phyloP scores from a whole-genome alignment of 2,113 vertebrate genomes.

The Tor tambroides region DNA sequence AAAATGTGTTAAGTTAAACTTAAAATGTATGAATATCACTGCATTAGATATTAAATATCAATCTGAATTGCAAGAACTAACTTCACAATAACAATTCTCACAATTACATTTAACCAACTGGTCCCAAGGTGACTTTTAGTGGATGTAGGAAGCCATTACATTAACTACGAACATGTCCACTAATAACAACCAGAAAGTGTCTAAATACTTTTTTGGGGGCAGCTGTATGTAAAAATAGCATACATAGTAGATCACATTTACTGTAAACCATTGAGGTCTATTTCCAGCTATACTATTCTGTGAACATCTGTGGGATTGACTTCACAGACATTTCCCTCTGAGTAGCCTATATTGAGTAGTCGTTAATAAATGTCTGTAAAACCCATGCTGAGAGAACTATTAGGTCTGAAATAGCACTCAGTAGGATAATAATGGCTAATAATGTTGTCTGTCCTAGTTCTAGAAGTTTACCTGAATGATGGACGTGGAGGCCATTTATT shows the following conservation, averaged over 20 bases:
- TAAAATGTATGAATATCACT: neutral
- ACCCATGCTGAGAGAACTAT: constrained; percentile 15
- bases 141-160: neutral
- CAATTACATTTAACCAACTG: neutral
- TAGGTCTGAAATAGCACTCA: constrained; percentile 35
- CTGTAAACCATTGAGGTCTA: neutral
- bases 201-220: neutral
- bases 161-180: neutral
- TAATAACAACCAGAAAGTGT: neutral
- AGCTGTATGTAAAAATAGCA: neutral
- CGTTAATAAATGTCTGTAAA: constrained; percentile 5
- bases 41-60: neutral
- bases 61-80: neutral
- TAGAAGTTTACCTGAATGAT: constrained; percentile 26
- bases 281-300: neutral
- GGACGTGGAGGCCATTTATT: constrained; percentile 20
- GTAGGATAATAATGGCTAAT: constrained; percentile 37
- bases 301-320: constrained; percentile 5
- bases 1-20: neutral
- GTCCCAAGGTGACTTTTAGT: neutral
- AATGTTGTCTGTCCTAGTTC: constrained; percentile 18
- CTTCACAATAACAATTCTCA: neutral
- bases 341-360: constrained; percentile 18
- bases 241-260: constrained; percentile 7
- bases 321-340: constrained; percentile 23